Conservation (phyloP, 2,797 vertebrate genomes). For the Falco biarmicus region DNA sequence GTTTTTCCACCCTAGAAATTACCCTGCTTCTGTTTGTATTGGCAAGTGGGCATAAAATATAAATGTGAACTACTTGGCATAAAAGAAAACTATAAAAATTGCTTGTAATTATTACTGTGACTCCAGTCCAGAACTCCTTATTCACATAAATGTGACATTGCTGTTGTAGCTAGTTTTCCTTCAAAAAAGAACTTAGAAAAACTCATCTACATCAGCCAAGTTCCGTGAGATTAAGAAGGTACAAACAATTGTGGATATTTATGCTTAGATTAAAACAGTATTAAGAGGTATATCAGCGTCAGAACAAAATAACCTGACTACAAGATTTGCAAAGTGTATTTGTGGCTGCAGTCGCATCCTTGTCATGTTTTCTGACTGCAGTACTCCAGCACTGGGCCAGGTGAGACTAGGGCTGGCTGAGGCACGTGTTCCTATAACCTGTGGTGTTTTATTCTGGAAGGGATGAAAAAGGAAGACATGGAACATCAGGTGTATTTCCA, state of each 20-base stretch:
- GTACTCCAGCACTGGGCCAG: neutral
- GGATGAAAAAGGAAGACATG: too few species aligned
- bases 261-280: neutral
- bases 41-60: slow-evolving; percentile 9
- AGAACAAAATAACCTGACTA: slow-evolving; percentile 28
- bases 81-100: slow-evolving; percentile 34
- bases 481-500: neutral
- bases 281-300: neutral
- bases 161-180: neutral
- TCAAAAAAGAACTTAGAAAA: neutral
- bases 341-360: neutral
- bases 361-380: neutral
- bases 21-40: slow-evolving; percentile 31
- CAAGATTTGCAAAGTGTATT: neutral
- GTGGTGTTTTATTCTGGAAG: too few species aligned
- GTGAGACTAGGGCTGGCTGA: neutral
- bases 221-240: neutral
- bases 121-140: neutral
- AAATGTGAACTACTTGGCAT: slow-evolving; percentile 11
- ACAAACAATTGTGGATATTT: neutral
- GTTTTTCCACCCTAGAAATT: slow-evolving; percentile 12
- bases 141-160: neutral
- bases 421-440: neutral
- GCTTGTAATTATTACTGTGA: neutral
- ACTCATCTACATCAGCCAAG: neutral